Base-by-base conservation (phyloP, 2,797 vertebrate species). In the Pangasius macronema region DNA sequence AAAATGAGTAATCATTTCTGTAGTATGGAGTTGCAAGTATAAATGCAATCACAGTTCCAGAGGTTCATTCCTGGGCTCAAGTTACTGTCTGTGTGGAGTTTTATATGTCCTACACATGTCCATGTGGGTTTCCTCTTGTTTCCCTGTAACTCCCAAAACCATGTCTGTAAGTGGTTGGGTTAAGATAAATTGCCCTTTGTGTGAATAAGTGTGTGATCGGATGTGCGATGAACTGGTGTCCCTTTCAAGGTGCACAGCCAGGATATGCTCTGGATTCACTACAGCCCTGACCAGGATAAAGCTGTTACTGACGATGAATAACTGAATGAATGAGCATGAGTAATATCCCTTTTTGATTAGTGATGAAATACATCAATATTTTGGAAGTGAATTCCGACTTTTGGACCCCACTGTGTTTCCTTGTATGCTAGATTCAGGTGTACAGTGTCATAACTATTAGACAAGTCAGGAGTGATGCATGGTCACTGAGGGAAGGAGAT, bases 391-490 rank as follows among this genome's bases (percentile, higher is more conserved):
- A 42, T n/a, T 16, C 55, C 42, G 79, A 65, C 1, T 67, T 67
- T 7, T 83, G 36, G 77, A 63, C 80, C 39, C 1, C 1, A 5
- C 13, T 27, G 57, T 27, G 5, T 42, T 59, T 42, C 13, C 6
- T 7, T 7, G 20, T 24, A 22, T 51, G 63, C 18, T 3, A 22
- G 24, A 84, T 5, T 75, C 24, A 4, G 16, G 39, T 10, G 55
- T 20, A 39, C 55, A 33, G 72, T 33, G n/a, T 36, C 55, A 80
- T 10, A 65, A 61, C 30, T 83, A 61, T 73, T 33, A 77, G 14
- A 83, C 33, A 82, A 49, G 76, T 73, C 80, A 84, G 59, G 49
- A 36, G 73, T 83, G 73, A 89, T 86, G 63, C 83, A 70, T 87
- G 86, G 68, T 42, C 61, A 81, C 53, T 36, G 49, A 82, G 61